A percentile compares a stretch with the other conserved stretches of the same genome.
Evolutionary conservation across 2,113 vertebrate genomes (phyloP).

Genomic region (Bubo blakistoni): DNA sequence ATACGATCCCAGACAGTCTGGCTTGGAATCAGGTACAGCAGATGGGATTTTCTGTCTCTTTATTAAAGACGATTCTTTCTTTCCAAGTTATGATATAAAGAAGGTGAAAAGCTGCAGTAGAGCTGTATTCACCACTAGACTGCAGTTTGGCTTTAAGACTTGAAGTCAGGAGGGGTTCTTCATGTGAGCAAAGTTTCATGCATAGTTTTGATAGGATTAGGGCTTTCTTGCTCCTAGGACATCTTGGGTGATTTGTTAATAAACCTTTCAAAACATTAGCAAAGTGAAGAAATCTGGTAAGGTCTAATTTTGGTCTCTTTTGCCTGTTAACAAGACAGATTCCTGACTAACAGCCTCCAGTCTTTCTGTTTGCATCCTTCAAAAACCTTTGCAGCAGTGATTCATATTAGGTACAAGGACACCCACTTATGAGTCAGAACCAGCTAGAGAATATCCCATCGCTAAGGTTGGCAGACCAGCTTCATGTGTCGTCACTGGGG

Average conservation of each 20-base stretch:
- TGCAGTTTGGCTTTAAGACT: background rate
- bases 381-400: conserved; percentile 18
- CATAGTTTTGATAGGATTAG: background rate
- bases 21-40: conserved; percentile 31
- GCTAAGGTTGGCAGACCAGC: background rate
- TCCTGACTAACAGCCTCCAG: conserved; percentile 34
- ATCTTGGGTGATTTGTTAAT: background rate
- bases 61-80: background rate
- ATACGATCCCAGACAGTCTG: conserved; percentile 20
- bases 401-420: conserved; percentile 14
- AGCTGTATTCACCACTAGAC: background rate
- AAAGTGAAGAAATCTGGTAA: background rate
- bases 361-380: conserved; percentile 30
- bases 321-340: conserved; percentile 3
- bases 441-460: background rate
- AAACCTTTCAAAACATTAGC: background rate
- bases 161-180: background rate
- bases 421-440: conserved; percentile 34
- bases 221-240: background rate
- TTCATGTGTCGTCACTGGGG: background rate
- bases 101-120: conserved; percentile 3
- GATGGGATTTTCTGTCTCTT: conserved; percentile 47
- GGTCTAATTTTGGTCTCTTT: conserved; percentile 40
- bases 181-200: background rate
- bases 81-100: conserved; percentile 8